phyloP scores from a whole-genome alignment of 2,113 vertebrate species.

The Maccullochella peelii region DNA sequence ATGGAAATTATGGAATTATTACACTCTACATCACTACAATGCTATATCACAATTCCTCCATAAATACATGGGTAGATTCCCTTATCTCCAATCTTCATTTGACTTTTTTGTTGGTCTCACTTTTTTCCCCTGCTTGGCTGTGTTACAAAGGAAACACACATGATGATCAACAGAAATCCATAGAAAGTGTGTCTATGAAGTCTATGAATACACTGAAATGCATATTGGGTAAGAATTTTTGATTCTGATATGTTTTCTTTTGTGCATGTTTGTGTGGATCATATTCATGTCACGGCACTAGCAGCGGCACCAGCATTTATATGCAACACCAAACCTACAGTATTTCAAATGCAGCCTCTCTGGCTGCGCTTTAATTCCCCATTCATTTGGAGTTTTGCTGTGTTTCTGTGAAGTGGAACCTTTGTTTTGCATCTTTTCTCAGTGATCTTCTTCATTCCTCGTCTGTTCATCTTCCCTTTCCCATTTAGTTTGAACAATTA shows the following conservation, averaged over 20 bases:
- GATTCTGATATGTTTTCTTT: neutral
- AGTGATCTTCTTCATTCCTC: conserved; percentile 16
- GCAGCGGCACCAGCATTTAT: neutral
- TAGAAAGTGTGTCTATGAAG: no score
- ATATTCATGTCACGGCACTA: neutral
- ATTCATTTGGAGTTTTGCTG: conserved; percentile 7
- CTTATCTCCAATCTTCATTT: conserved; percentile 20
- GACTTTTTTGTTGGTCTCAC: neutral
- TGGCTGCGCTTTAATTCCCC: conserved; percentile 14
- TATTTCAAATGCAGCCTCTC: conserved; percentile 12
- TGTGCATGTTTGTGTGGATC: neutral
- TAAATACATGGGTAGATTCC: conserved; percentile 9
- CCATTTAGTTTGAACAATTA: conserved; percentile 39
- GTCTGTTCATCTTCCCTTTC: conserved; percentile 19
- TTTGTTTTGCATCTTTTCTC: conserved; percentile 31
- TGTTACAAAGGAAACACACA: neutral
- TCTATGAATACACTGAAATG: neutral
- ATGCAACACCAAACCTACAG: conserved; percentile 15
- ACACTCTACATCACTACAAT: conserved; percentile 33
- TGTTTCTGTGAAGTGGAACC: conserved; percentile 12
- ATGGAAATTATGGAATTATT: conserved; percentile 59
- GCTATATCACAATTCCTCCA: neutral
- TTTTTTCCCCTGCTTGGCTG: neutral
- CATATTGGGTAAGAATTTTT: neutral
- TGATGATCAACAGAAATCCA: neutral